Base-by-base conservation (phyloP, 2,888 invertebrate species). In the Ophraella communa region DNA sequence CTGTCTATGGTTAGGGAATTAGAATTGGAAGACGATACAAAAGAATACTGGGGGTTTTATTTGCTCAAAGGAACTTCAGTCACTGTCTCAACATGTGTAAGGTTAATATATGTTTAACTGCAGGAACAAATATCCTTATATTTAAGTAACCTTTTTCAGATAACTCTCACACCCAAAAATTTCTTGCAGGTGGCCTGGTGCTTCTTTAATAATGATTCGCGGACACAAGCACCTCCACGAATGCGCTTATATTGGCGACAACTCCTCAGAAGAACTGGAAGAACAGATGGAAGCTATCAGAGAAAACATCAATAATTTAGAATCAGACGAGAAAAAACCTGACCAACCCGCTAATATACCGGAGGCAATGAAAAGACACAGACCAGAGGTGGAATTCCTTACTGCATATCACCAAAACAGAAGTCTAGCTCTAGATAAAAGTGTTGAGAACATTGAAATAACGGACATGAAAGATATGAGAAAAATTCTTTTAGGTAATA, bases 11-110 rank as follows among this genome's bases (percentile, higher is more conserved):
- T 88, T 1, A 84, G 91, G 44, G 86, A 89, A 68, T 80, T 92
- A 69, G 83, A 86, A 51, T 81, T 93, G n/a, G 88, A 89, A 62
- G 91, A 92, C 72, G 92, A 92, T 73, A 90, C 90, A 85, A 92
- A 92, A 80, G 92, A 92, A 77, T 92, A 92, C 78, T 92, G 92
- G 92, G 92, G 92, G 1, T 93, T 92, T 80, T 92, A 92, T 76
- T 82, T 93, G 44, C 83, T 92, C 18, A 86, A 87, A 69, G 92
- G 92, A 0, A 91, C 92, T 1, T 85, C 87, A 0, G 90, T 92
- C 4, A 91, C 90, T 0, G 88, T 93, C 0, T 89, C 91, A 0
- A 87, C 91, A 56, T 93, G 93, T 80, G 89, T 90, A 35, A 89
- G 91, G 91, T 91, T 55, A 52, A 63, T 53, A 58, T 55, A 20